Evolutionary conservation across 1,140 invertebrate genomes (phyloP).

Genomic region (Pseudobourletiella spinata): DNA sequence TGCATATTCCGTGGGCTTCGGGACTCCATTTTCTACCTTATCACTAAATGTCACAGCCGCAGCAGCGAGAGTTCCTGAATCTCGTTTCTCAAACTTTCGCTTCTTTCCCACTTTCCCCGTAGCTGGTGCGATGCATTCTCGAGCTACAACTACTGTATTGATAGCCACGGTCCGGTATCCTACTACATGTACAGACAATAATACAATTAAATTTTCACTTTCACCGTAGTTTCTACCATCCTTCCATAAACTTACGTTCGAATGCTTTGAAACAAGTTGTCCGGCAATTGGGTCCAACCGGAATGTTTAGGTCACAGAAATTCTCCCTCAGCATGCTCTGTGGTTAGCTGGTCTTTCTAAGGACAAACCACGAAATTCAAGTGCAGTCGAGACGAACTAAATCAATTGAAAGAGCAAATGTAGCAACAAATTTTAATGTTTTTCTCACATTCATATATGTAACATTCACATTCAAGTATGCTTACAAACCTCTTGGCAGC

Average conservation of each 20-base stretch:
- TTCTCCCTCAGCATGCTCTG: neutral
- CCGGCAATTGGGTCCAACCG: constrained; percentile 15
- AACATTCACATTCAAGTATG: no score
- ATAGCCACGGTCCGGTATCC: constrained; percentile 25
- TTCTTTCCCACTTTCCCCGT: constrained; percentile 24
- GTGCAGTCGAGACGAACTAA: no score
- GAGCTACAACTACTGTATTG: constrained; percentile 28
- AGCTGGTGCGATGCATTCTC: neutral
- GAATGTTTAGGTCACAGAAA: constrained; percentile 32
- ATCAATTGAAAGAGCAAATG: no score
- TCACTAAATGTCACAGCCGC: constrained; percentile 5
- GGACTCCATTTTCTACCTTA: neutral
- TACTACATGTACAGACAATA: constrained; percentile 15
- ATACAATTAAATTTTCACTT: neutral
- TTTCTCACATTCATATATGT: no score
- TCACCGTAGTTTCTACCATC: neutral
- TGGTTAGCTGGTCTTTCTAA: no score
- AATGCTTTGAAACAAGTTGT: constrained; percentile 20
- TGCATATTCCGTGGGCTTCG: neutral
- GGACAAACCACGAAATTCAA: no score
- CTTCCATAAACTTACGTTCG: constrained; percentile 21
- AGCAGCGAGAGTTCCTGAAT: constrained; percentile 18
- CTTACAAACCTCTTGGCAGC: no score
- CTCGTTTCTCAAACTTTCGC: constrained; percentile 27
- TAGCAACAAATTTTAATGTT: no score